phyloP scores from a whole-genome alignment of 2,113 vertebrate species.

The Cyanistes caeruleus region DNA sequence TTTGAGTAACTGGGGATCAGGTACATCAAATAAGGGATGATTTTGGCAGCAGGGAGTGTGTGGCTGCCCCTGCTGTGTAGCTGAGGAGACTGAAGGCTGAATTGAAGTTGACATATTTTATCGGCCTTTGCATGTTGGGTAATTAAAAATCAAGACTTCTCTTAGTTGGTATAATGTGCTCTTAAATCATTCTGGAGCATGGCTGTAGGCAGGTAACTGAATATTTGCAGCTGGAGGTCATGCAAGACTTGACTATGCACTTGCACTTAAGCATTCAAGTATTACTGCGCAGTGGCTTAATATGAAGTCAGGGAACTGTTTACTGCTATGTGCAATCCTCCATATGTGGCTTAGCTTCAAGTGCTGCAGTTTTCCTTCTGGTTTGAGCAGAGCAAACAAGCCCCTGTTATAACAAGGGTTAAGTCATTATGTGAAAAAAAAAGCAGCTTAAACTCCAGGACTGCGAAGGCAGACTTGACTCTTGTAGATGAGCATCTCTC shows the following conservation, averaged over 20 bases:
- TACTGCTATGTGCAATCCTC: neutral
- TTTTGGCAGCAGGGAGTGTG: neutral
- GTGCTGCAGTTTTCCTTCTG: neutral
- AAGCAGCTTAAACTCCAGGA: neutral
- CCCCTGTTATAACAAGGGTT: neutral
- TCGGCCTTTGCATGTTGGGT: neutral
- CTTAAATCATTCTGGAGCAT: neutral
- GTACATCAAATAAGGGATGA: neutral
- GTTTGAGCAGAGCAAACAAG: neutral
- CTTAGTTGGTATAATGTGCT: neutral
- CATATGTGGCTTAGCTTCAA: neutral
- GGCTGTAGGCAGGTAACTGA: conserved; percentile 1
- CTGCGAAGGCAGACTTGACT: neutral
- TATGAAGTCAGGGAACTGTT: neutral
- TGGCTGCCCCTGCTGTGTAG: neutral
- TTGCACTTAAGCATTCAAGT: conserved; percentile 29
- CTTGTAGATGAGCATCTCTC: neutral
- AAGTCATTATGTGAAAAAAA: neutral
- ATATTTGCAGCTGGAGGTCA: conserved; percentile 28
- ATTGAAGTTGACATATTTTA: neutral
- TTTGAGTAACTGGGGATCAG: neutral
- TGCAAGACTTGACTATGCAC: conserved; percentile 21
- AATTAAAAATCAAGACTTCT: neutral
- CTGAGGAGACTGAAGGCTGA: neutral
- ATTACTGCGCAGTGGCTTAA: neutral